Percentiles rank a stretch among this genome's conserved stretches.
phyloP scores from a whole-genome alignment of 1,140 invertebrate genomes.

The Berghia stephanieae region DNA sequence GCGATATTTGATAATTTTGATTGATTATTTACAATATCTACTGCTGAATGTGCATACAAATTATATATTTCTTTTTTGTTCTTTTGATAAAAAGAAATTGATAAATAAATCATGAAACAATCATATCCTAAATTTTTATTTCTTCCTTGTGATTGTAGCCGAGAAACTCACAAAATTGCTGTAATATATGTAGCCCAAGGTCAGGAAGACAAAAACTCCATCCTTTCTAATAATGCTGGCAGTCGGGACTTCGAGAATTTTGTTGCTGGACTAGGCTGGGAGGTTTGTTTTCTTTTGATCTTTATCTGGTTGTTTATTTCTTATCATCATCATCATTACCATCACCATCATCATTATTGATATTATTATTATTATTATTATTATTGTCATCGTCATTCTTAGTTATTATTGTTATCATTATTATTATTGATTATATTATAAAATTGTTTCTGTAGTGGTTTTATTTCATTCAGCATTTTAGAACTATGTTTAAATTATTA shows the following conservation, averaged over 20 bases:
- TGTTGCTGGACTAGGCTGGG: constrained; percentile 93
- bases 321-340: neutral
- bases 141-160: constrained; percentile 71
- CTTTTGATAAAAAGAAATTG: neutral
- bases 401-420: no score
- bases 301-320: neutral
- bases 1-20: no score
- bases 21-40: no score
- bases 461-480: no score
- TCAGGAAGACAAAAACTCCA: constrained; percentile 94
- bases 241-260: constrained; percentile 93
- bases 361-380: no score
- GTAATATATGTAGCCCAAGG: constrained; percentile 97
- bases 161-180: constrained; percentile 99
- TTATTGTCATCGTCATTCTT: no score
- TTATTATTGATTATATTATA: no score
- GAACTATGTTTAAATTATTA: no score
- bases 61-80: neutral
- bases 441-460: no score
- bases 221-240: constrained; percentile 83
- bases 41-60: no score
- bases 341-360: neutral
- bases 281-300: constrained; percentile 71
- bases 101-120: neutral
- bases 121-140: constrained; percentile 19